Conservation (phyloP, 2,888 invertebrate genomes). For the Dolomedes plantarius region DNA sequence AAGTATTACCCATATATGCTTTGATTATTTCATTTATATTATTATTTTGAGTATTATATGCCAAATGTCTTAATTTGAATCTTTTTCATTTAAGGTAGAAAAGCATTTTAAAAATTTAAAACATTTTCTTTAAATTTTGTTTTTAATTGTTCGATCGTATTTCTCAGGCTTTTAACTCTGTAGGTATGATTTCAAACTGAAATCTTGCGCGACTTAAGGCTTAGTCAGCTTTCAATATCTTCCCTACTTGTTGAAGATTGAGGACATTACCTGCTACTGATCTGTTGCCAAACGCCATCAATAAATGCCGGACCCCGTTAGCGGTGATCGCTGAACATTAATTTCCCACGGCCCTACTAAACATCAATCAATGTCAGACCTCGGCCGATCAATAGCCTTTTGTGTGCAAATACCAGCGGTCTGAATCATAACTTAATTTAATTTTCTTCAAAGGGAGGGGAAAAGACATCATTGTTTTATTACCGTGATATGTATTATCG, state of each 20-base stretch:
- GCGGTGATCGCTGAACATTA: neutral
- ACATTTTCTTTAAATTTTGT: too few species aligned
- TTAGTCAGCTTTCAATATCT: neutral
- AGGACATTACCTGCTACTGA: neutral
- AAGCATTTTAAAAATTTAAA: too few species aligned
- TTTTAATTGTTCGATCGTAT: too few species aligned
- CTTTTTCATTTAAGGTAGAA: too few species aligned
- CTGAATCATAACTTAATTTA: slow-evolving; percentile 11
- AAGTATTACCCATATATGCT: too few species aligned
- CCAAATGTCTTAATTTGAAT: too few species aligned
- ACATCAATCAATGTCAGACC: slow-evolving; percentile 10
- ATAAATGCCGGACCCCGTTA: neutral
- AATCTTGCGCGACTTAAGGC: too few species aligned
- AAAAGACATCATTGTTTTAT: neutral
- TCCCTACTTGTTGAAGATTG: slow-evolving; percentile 8
- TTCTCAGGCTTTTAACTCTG: too few species aligned
- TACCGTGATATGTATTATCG: neutral
- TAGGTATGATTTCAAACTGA: too few species aligned
- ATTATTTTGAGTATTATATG: too few species aligned
- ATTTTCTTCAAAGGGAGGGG: neutral
- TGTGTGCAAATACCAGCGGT: neutral
- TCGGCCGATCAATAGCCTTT: neutral
- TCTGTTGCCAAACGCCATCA: slow-evolving; percentile 16
- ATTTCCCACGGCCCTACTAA: neutral
- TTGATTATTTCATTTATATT: too few species aligned